These are phyloP conservation scores for Spialia ferax DNA, from an alignment of 2,888 invertebrate genomes.

Conservation along the genomic window DNA sequence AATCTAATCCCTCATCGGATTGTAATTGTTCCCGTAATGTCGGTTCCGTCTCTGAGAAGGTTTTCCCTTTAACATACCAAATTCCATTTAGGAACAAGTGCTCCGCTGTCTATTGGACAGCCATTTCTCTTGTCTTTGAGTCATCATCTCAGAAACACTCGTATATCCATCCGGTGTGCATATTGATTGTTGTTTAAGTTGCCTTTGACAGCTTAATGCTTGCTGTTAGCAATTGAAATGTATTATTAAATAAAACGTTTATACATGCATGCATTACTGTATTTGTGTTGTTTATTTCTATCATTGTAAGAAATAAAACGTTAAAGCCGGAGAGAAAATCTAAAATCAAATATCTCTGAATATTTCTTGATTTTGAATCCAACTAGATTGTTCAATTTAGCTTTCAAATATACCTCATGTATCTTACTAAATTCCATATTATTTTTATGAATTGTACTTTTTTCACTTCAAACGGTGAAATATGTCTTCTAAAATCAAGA, in stretches of 20 bases:
- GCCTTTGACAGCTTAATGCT: not conserved
- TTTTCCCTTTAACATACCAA: constrained; percentile 24
- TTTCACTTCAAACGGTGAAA: too few species aligned
- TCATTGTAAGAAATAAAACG: too few species aligned
- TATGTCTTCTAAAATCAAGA: not conserved
- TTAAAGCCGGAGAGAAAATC: too few species aligned
- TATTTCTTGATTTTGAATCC: too few species aligned
- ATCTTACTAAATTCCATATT: too few species aligned
- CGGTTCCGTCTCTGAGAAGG: constrained; percentile 34
- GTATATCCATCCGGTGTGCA: not conserved
- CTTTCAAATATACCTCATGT: too few species aligned
- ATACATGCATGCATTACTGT: too few species aligned
- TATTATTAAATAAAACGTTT: too few species aligned
- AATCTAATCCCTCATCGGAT: constrained; percentile 67
- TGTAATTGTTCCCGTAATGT: constrained; percentile 63
- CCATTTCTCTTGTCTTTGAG: constrained; percentile 25
- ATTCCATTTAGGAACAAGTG: constrained; percentile 23
- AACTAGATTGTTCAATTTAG: too few species aligned
- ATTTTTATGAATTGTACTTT: too few species aligned
- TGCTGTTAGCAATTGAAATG: not conserved
- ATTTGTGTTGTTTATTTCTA: too few species aligned
- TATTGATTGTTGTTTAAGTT: constrained; percentile 1
- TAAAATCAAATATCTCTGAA: too few species aligned
- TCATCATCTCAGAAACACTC: not conserved
- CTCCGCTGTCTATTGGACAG: constrained; percentile 22